Evolutionary conservation across 2,113 vertebrate species (phyloP), one percentile per base, ranked within the genome.

Genomic region (Pelecanus crispus): DNA sequence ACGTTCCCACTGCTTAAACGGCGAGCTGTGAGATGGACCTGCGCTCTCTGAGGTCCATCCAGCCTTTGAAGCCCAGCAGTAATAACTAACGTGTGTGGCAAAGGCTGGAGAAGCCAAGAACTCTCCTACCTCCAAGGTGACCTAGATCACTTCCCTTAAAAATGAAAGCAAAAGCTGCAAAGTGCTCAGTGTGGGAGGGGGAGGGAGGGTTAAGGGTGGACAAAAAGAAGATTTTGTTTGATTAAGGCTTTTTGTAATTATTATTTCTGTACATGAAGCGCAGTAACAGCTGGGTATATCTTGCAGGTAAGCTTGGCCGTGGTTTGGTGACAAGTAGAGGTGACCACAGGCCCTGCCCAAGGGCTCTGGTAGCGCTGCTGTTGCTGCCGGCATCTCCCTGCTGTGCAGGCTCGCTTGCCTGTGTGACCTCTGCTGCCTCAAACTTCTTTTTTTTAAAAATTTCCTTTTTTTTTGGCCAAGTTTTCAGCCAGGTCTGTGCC

Each of bases 161-260:
- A 93, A 82, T 38, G 79, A 92, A 93, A 94, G 85, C 42, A 68
- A 92, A 97, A 92, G 40, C 56, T 71, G 40, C 28, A 3, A 63
- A 72, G 22, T 63, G 32, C 53, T 72, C 22, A 24, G 36, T 7
- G 36, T 17, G 21, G 40, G 52, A 40, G 53, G 17, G 10, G 47
- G 17, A 59, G 40, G 58, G 18, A 45, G 45, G 32, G 22, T 36
- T 62, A 50, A 74, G 7, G 20, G 40, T 13, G 26, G 50, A 32
- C 19, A 29, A 70, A 62, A 77, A 28, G 31, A 63, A 67, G 38
- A 20, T 34, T 53, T 73, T 47, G 20, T 58, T 66, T 22, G 63
- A 2, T 55, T 52, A 71, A 86, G n/a, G 10, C 5, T 28, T 90
- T 49, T 49, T 25, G 4, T 70, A 78, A 74, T 68, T 8, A 22